Evolutionary conservation across 2,888 invertebrate species (phyloP).

Genomic region (Caenorhabditis panamensis): DNA sequence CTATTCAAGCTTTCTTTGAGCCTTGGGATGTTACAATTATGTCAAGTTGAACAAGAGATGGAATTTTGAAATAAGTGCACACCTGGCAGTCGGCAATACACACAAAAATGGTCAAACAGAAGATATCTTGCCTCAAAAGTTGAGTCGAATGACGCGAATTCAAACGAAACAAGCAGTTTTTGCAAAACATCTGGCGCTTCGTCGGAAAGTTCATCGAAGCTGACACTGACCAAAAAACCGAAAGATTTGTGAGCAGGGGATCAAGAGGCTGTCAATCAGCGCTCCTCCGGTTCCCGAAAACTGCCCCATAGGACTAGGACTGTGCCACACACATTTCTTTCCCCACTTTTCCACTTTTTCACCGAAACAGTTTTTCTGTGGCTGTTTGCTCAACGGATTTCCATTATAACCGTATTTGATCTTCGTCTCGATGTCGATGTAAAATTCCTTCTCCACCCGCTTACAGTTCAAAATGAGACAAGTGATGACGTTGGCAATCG

Average conservation of each 20-base stretch:
- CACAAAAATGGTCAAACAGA: not conserved
- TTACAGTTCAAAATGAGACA: conserved; percentile 3
- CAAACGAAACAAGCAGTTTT: not conserved
- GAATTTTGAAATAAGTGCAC: no score
- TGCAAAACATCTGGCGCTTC: not conserved
- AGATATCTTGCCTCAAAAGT: not conserved
- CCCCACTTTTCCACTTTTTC: not conserved
- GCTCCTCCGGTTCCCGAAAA: conserved; percentile 1
- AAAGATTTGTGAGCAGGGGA: not conserved
- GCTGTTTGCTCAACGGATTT: conserved; percentile 28
- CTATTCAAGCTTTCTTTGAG: no score
- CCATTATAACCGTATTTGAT: conserved; percentile 20
- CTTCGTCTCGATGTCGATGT: conserved; percentile 13
- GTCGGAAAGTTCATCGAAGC: not conserved
- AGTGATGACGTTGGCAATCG: not conserved
- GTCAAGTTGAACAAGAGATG: no score
- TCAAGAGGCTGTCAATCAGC: conserved; percentile 5
- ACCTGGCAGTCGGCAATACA: not conserved
- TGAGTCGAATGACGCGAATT: not conserved
- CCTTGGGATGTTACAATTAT: no score
- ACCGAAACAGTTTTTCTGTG: conserved; percentile 11
- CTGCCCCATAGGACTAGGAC: not conserved
- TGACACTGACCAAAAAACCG: not conserved
- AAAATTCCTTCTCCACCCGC: not conserved
- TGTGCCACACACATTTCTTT: not conserved